Conservation (phyloP, 1,140 invertebrate species). For the Tetranychus urticae region DNA sequence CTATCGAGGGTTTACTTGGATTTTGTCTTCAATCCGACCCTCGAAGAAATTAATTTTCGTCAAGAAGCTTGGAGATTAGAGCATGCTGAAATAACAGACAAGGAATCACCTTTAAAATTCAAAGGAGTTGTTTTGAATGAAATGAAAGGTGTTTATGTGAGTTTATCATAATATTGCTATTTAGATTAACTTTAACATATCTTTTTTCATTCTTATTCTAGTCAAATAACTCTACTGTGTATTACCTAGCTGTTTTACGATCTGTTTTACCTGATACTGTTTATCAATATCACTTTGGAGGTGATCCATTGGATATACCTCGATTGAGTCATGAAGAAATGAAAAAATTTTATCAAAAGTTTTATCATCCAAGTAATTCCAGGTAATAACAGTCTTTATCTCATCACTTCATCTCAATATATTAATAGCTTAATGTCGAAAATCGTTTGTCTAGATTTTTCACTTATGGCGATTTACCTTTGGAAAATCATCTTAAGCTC, state of each 20-base stretch:
- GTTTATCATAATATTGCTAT: conserved; percentile 8
- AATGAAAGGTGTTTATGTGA: conserved; percentile 83
- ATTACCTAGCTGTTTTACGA: conserved; percentile 46
- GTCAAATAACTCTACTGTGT: conserved; percentile 7
- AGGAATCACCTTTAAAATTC: conserved; percentile 40
- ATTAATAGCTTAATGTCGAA: no score
- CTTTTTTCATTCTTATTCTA: background rate
- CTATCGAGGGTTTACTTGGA: conserved; percentile 50
- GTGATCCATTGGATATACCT: conserved; percentile 64
- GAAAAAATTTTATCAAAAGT: conserved; percentile 51
- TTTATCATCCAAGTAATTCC: conserved; percentile 79
- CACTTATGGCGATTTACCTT: conserved; percentile 70
- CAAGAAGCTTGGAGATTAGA: conserved; percentile 90
- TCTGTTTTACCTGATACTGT: conserved; percentile 55
- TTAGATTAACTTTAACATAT: no score
- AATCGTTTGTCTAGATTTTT: conserved; percentile 31
- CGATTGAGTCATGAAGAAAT: conserved; percentile 53
- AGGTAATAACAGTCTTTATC: conserved; percentile 17
- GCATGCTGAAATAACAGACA: conserved; percentile 43
- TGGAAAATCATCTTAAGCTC: conserved; percentile 47
- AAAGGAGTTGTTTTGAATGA: conserved; percentile 94
- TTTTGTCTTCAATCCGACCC: conserved; percentile 59
- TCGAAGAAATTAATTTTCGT: conserved; percentile 53
- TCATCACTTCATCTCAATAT: background rate
- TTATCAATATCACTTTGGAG: conserved; percentile 62